Evolutionary conservation across 1,140 invertebrate genomes (phyloP).

Genomic region (Aphidius ervi): DNA sequence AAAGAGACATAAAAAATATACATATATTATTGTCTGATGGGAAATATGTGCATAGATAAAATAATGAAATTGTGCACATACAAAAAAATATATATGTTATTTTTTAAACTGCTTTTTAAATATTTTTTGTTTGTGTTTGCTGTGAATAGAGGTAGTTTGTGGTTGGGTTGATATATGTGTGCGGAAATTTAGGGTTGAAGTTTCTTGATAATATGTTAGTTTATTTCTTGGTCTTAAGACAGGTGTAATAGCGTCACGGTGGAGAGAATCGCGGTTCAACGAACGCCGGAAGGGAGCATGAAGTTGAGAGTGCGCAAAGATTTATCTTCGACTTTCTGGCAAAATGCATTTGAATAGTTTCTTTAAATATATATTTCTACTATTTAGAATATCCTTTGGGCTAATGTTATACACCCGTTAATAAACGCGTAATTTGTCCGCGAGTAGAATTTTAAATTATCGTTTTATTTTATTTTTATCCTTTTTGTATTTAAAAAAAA

Average conservation of each 20-base stretch:
- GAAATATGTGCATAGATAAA: too few relatives aligned
- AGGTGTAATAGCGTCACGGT: conserved; percentile 22
- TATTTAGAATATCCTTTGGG: conserved; percentile 6
- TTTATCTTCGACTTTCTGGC: conserved; percentile 13
- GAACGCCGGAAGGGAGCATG: conserved; percentile 9
- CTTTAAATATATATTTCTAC: background rate
- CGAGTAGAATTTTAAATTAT: conserved; percentile 17
- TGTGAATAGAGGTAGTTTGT: too few relatives aligned
- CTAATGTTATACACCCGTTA: conserved; percentile 12
- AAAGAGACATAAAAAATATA: too few relatives aligned
- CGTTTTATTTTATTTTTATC: too few relatives aligned
- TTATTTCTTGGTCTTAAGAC: background rate
- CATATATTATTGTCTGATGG: too few relatives aligned
- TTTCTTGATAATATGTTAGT: too few relatives aligned
- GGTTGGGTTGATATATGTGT: conserved; percentile 12
- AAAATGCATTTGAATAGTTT: conserved; percentile 10
- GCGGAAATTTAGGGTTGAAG: background rate
- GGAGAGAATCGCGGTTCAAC: conserved; percentile 20
- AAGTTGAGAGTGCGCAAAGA: conserved; percentile 10
- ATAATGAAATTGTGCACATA: too few relatives aligned
- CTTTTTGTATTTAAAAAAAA: background rate
- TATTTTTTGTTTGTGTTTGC: too few relatives aligned
- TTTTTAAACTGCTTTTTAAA: too few relatives aligned
- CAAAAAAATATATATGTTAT: too few relatives aligned
- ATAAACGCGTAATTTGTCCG: conserved; percentile 22